Base-by-base conservation (phyloP, 2,113 vertebrate genomes). In the Sardina pilchardus region DNA sequence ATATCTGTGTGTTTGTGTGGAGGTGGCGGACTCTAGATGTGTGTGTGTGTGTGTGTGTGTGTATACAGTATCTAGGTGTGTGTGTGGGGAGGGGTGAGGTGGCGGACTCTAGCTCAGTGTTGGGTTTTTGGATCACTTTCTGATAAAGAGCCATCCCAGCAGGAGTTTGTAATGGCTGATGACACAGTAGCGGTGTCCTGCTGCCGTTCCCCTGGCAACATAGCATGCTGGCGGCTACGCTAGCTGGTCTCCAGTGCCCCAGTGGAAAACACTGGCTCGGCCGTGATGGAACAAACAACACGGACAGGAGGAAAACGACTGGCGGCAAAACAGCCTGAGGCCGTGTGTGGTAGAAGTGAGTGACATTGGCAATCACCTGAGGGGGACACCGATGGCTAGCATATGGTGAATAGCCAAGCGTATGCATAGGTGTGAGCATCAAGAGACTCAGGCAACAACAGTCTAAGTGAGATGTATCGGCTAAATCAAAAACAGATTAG, bases 41-140 rank as follows among this genome's bases (percentile, higher is more conserved):
- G n/a, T n/a, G n/a, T n/a, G n/a, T n/a, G n/a, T n/a, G n/a, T n/a
- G n/a, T n/a, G n/a, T n/a, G n/a, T n/a, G n/a, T n/a, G n/a, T n/a
- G n/a, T n/a, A n/a, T n/a, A n/a, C n/a, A n/a, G n/a, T n/a, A n/a
- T n/a, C n/a, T n/a, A n/a, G n/a, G n/a, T n/a, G n/a, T n/a, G n/a
- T n/a, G n/a, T n/a, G n/a, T n/a, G n/a, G n/a, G n/a, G n/a, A n/a
- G n/a, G 48, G n/a, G 39, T 50, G 39, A 24, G 30, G 56, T 39
- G 82, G 26, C 10, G n/a, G n/a, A 26, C 43, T 43, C 26, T 43
- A 9, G 53, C 82, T 10, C 82, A 83, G 82, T 56, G 82, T 53
- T 14, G 82, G 21, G n/a, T 83, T 16, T n/a, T 83, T 67, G 50
- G 34, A 59, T 83, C 26, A 42, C 82, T 43, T 78, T 78, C 71